Percentiles rank a stretch among this genome's conserved stretches.
phyloP scores from a whole-genome alignment of 2,888 invertebrate genomes.

The Pherbina coryleti region DNA sequence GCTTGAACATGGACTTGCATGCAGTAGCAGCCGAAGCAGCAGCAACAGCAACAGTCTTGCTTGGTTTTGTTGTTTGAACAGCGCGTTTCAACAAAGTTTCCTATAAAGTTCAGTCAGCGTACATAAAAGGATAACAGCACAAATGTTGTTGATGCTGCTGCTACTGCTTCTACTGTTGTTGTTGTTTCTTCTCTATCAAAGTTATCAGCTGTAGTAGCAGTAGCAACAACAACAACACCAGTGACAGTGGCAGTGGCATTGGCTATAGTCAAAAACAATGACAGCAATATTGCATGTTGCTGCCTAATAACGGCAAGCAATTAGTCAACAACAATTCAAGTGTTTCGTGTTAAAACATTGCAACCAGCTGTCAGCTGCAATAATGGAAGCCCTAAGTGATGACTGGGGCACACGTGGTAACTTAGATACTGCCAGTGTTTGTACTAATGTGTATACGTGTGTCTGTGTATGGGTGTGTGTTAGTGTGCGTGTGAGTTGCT shows the following conservation, averaged over 20 bases:
- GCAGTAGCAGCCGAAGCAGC: too few relatives aligned
- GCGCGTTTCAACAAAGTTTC: background rate
- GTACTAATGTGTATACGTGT: background rate
- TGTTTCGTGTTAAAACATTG: background rate
- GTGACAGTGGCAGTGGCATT: background rate
- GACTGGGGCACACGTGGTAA: constrained; percentile 28
- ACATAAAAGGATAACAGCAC: constrained; percentile 10
- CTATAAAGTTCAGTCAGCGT: background rate
- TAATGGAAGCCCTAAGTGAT: constrained; percentile 11
- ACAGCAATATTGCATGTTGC: constrained; percentile 25
- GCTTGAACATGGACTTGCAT: too few relatives aligned
- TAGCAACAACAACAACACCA: background rate
- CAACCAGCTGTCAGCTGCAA: constrained; percentile 26
- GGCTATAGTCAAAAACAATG: background rate
- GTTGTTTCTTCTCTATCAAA: constrained; percentile 4
- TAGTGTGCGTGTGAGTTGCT: background rate
- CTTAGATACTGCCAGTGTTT: background rate
- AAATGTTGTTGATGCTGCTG: background rate
- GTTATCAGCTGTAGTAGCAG: background rate
- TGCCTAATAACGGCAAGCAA: constrained; percentile 31
- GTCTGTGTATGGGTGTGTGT: background rate
- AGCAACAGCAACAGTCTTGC: background rate
- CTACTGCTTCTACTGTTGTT: background rate
- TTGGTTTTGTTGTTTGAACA: background rate
- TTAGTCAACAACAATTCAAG: constrained; percentile 32